Conservation (phyloP, 2,888 invertebrate species). For the Sinopyrophorus schimmeli region DNA sequence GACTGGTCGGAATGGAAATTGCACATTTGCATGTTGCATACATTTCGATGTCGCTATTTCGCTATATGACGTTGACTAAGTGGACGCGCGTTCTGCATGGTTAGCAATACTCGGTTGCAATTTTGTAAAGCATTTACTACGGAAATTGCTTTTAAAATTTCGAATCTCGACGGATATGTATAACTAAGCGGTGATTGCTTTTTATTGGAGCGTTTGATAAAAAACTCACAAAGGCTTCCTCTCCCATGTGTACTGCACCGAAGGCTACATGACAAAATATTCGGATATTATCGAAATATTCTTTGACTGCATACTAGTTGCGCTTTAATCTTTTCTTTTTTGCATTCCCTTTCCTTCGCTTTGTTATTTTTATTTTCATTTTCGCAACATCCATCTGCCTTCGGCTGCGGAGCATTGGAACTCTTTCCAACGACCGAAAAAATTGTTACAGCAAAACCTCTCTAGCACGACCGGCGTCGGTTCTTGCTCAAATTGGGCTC, state of each 20-base stretch:
- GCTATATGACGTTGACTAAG: constrained; percentile 39
- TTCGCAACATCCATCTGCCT: not conserved
- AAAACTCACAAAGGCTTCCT: constrained; percentile 24
- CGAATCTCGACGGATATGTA: constrained; percentile 26
- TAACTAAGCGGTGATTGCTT: constrained; percentile 26
- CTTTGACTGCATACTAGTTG: constrained; percentile 13
- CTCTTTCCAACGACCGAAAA: too few species aligned
- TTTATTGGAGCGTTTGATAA: constrained; percentile 20
- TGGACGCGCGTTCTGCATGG: constrained; percentile 31
- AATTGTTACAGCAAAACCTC: too few species aligned
- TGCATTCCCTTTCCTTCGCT: not conserved
- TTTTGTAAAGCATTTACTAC: constrained; percentile 23
- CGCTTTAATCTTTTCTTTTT: constrained; percentile 1
- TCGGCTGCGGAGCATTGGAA: too few species aligned
- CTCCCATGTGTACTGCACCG: constrained; percentile 1
- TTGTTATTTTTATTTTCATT: not conserved
- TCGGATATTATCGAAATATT: constrained; percentile 15
- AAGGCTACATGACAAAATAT: constrained; percentile 3
- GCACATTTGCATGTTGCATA: constrained; percentile 40
- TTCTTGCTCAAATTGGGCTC: too few species aligned
- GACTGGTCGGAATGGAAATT: constrained; percentile 37
- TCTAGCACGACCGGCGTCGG: too few species aligned
- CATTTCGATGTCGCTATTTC: constrained; percentile 35
- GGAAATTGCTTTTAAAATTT: constrained; percentile 29
- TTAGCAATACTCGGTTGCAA: constrained; percentile 33